phyloP scores from a whole-genome alignment of 2,888 invertebrate genomes.

The Drosophila anomelani region DNA sequence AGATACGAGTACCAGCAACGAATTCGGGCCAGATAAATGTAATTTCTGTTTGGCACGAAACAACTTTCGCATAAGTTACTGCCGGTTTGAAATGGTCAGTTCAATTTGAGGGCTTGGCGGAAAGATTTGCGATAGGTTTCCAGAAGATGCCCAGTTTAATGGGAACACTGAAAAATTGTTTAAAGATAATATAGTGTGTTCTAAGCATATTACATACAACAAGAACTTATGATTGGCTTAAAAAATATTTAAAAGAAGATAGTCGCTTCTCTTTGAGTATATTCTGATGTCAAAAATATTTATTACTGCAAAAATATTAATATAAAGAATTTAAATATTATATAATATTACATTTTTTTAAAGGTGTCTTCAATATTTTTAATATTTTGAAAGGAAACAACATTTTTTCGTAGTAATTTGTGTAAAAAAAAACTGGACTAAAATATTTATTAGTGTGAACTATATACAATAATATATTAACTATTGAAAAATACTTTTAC shows the following conservation, averaged over 20 bases:
- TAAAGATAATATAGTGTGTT: not conserved
- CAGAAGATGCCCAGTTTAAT: not conserved
- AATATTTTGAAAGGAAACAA: too few relatives aligned
- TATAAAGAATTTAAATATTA: not conserved
- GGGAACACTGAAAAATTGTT: too few relatives aligned
- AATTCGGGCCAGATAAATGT: constrained; percentile 52
- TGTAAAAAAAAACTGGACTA: too few relatives aligned
- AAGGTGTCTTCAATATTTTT: too few relatives aligned
- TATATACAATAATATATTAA: too few relatives aligned
- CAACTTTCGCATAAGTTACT: constrained; percentile 45
- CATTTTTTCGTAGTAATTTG: too few relatives aligned
- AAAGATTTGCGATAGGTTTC: constrained; percentile 20
- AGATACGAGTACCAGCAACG: constrained; percentile 42
- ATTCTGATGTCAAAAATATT: not conserved
- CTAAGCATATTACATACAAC: too few relatives aligned
- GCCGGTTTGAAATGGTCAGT: constrained; percentile 27
- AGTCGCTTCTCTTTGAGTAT: not conserved
- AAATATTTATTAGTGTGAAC: not conserved
- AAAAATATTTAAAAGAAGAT: too few relatives aligned
- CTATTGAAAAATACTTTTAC: too few relatives aligned
- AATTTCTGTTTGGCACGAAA: constrained; percentile 69
- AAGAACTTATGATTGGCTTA: too few relatives aligned
- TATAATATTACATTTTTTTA: too few relatives aligned
- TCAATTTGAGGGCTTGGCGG: constrained; percentile 10
- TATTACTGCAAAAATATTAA: not conserved